These are phyloP conservation scores for Tanytarsus gracilentus DNA, from an alignment of 2,888 invertebrate species.

Conservation along the genomic window DNA sequence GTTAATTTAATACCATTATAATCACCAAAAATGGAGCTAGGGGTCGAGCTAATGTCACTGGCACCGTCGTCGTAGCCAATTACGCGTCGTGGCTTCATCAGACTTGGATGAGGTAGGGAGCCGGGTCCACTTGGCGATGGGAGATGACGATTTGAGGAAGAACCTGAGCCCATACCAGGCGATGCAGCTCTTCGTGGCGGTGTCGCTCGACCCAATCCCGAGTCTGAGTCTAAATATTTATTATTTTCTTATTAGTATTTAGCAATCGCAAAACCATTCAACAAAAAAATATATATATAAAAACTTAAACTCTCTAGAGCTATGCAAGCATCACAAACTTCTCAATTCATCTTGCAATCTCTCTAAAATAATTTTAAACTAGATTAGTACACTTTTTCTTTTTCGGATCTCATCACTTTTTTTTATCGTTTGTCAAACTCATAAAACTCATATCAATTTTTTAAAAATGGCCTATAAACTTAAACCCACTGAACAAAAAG, in stretches of 20 bases:
- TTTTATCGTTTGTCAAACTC: no score
- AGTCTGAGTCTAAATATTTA: conserved; percentile 57
- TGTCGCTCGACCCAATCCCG: conserved; percentile 77
- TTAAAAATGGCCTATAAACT: no score
- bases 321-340: no score
- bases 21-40: conserved; percentile 72
- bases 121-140: conserved; percentile 80
- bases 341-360: no score
- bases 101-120: conserved; percentile 60
- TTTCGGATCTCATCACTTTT: no score
- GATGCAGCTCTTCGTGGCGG: conserved; percentile 80
- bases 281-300: no score
- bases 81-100: conserved; percentile 57
- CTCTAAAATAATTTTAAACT: no score
- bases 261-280: conserved; percentile 13
- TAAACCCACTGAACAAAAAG: no score
- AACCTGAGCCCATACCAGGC: conserved; percentile 61
- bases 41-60: conserved; percentile 77
- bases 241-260: not conserved
- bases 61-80: conserved; percentile 61
- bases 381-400: no score
- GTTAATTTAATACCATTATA: conserved; percentile 42
- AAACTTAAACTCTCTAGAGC: no score
- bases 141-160: conserved; percentile 53
- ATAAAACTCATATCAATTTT: no score